Conservation (phyloP, 2,797 vertebrate genomes). For the Carapus acus region DNA sequence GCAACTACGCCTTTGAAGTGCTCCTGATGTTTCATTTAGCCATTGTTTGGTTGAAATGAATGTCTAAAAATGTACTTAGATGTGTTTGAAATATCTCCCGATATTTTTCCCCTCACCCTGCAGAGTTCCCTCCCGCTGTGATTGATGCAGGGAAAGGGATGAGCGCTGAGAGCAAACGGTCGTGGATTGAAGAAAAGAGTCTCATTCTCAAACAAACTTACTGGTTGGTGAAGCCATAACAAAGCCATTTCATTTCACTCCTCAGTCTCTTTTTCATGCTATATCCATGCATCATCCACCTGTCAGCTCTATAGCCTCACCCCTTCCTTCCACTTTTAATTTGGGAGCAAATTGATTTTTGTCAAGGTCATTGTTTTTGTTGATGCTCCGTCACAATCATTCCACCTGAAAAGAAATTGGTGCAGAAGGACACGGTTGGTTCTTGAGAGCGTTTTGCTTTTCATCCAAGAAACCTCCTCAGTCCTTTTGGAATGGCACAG, state of each 20-base stretch:
- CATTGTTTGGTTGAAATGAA: conserved; percentile 23
- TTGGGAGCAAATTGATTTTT: conserved; percentile 44
- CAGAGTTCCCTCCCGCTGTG: conserved; percentile 76
- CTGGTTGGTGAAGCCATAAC: conserved; percentile 71
- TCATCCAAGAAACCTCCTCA: too few relatives aligned
- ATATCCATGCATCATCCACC: conserved; percentile 27
- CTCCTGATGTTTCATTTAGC: conserved; percentile 26
- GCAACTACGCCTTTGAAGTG: conserved; percentile 28
- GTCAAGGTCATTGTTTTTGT: too few relatives aligned
- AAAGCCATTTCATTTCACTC: conserved; percentile 21
- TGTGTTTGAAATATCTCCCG: conserved; percentile 36
- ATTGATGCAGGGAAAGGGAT: conserved; percentile 81
- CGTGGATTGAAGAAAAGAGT: conserved; percentile 81
- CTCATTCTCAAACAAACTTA: conserved; percentile 85
- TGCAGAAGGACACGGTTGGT: too few relatives aligned
- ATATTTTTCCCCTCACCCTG: not conserved
- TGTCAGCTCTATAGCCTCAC: conserved; percentile 10
- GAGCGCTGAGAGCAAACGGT: conserved; percentile 75
- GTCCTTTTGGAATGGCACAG: too few relatives aligned
- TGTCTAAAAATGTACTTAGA: conserved; percentile 34
- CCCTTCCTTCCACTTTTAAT: conserved; percentile 36
- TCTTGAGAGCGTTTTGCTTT: too few relatives aligned
- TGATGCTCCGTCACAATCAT: too few relatives aligned
- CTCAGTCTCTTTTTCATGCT: conserved; percentile 30
- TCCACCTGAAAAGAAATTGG: too few relatives aligned